These are phyloP conservation scores for Mugil cephalus DNA, from an alignment of 2,113 vertebrate species.

Conservation along the genomic window DNA sequence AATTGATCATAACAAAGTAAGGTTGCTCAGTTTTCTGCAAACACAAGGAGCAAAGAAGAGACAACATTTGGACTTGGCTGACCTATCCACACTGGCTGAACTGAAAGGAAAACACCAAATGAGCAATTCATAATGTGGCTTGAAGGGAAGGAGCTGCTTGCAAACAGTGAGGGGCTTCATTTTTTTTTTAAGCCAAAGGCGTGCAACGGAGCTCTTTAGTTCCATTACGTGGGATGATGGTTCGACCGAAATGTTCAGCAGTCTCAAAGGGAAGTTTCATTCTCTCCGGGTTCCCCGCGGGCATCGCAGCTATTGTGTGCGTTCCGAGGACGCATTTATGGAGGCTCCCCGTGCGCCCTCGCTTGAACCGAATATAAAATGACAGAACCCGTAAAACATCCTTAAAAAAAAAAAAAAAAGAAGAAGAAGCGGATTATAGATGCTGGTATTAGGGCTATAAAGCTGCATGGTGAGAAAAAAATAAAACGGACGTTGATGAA, in stretches of 20 bases:
- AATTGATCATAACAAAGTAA: too few species aligned
- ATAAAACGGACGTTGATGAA: constrained; percentile 6
- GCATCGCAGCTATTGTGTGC: constrained; percentile 1
- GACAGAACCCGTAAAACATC: constrained; percentile 20
- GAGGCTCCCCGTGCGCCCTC: not conserved
- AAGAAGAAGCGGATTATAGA: constrained; percentile 6
- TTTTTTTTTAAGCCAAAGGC: too few species aligned
- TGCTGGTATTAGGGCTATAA: constrained; percentile 11
- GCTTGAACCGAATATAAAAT: not conserved
- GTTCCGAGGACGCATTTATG: not conserved
- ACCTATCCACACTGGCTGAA: too few species aligned
- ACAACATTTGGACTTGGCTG: too few species aligned
- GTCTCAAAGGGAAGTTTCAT: constrained; percentile 25
- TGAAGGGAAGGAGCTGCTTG: too few species aligned
- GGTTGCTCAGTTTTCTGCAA: too few species aligned
- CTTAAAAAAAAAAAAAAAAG: not conserved
- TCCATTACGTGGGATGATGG: not conserved
- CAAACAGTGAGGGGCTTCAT: too few species aligned
- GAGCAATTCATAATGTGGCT: too few species aligned
- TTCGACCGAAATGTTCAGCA: not conserved
- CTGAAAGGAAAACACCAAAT: too few species aligned
- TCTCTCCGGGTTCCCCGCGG: constrained; percentile 23
- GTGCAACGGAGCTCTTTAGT: too few species aligned
- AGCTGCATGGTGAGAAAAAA: constrained; percentile 11
- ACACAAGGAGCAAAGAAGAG: too few species aligned